These are phyloP conservation scores for Camelus bactrianus DNA, from an alignment of 2,113 vertebrate genomes.

Conservation along the genomic window DNA sequence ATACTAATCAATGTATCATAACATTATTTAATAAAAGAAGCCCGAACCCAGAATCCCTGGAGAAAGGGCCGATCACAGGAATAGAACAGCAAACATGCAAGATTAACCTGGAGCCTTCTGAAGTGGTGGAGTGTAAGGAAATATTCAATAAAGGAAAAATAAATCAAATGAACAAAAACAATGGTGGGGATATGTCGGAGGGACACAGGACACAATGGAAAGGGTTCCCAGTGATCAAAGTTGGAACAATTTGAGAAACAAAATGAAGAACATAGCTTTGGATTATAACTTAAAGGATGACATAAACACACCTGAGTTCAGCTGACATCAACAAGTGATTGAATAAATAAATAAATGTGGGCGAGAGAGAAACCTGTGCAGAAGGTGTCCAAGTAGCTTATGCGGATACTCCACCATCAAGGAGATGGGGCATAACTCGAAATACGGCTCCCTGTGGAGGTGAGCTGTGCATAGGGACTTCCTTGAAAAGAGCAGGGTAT, in stretches of 20 bases:
- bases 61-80: neutral
- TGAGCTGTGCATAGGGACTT: neutral
- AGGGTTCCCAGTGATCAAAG: neutral
- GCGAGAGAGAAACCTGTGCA: neutral
- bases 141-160: neutral
- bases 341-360: neutral
- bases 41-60: neutral
- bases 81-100: rapidly evolving
- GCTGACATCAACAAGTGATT: neutral
- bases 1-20: neutral
- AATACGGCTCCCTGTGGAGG: rapidly evolving
- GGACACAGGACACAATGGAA: neutral
- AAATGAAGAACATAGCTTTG: neutral
- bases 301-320: neutral
- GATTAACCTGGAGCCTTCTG: no score
- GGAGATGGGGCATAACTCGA: neutral
- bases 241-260: neutral
- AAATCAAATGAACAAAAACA: neutral
- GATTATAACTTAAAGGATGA: neutral
- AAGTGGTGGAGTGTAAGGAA: neutral
- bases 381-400: neutral
- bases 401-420: neutral
- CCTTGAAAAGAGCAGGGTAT: neutral
- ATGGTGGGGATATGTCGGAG: rapidly evolving
- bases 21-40: neutral